A percentile compares a stretch with the other conserved stretches of the same genome.
Conservation (phyloP, 2,888 invertebrate species). For the Chouioia cunea region DNA sequence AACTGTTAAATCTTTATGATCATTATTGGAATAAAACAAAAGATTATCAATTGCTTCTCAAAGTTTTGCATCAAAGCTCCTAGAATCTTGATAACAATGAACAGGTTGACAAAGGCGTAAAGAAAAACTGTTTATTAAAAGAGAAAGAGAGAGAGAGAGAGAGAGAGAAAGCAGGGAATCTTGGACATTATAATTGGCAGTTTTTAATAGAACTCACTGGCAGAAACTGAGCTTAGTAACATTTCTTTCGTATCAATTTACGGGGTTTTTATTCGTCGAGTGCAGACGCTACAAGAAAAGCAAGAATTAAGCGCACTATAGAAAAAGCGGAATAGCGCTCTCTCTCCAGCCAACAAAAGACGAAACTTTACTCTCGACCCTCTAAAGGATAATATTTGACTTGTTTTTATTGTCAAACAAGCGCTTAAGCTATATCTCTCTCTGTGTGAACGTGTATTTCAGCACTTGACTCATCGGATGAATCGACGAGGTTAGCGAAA, state of each 20-base stretch:
- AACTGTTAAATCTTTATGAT: no score
- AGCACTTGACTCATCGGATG: constrained; percentile 34
- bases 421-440: background rate
- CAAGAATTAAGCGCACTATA: background rate
- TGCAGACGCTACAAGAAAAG: constrained; percentile 26
- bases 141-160: background rate
- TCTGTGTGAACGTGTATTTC: constrained; percentile 16
- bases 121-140: constrained; percentile 14
- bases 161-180: background rate
- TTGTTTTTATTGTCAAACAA: constrained; percentile 40
- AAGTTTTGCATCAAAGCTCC: no score
- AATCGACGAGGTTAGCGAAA: constrained; percentile 19
- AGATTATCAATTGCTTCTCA: no score
- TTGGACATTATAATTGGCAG: constrained; percentile 21
- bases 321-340: background rate
- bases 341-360: constrained; percentile 23
- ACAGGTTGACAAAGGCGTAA: constrained; percentile 8
- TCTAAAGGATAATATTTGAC: constrained; percentile 38
- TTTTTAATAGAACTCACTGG: constrained; percentile 27
- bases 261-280: constrained; percentile 42
- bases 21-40: no score
- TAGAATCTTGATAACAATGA: background rate
- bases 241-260: constrained; percentile 35
- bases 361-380: constrained; percentile 27
- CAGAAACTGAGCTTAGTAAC: background rate